Conservation (phyloP, 2,113 vertebrate genomes). For the Megaceryle maxima region DNA sequence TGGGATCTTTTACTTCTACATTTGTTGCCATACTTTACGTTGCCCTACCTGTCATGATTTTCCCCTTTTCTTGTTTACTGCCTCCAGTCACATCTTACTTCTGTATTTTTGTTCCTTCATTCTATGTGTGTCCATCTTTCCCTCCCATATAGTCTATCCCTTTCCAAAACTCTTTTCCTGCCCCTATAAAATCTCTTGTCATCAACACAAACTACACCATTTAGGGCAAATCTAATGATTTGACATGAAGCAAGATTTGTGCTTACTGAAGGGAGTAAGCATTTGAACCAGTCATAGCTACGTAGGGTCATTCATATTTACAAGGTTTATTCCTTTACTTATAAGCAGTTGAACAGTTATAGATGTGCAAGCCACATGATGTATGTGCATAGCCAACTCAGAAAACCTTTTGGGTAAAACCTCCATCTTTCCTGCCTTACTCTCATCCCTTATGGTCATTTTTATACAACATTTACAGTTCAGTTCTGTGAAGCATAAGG, state of each 20-base stretch:
- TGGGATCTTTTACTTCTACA: not conserved
- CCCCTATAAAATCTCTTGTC: not conserved
- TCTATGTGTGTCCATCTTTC: not conserved
- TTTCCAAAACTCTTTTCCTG: not conserved
- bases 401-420: not conserved
- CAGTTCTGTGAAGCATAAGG: not conserved
- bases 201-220: not conserved
- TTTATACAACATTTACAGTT: not conserved
- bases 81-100: not conserved
- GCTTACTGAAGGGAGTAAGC: not conserved
- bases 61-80: not conserved
- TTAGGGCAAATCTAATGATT: not conserved
- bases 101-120: not conserved
- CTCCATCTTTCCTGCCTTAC: not conserved
- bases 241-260: not conserved
- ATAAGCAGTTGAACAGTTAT: not conserved
- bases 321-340: not conserved
- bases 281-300: not conserved
- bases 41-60: not conserved
- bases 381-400: not conserved
- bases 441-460: not conserved
- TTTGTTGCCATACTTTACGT: not conserved
- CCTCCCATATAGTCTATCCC: not conserved
- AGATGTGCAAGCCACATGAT: not conserved
- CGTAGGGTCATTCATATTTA: not conserved